Evolutionary conservation across 2,888 invertebrate genomes (phyloP).

Genomic region (Orgyia antiqua): DNA sequence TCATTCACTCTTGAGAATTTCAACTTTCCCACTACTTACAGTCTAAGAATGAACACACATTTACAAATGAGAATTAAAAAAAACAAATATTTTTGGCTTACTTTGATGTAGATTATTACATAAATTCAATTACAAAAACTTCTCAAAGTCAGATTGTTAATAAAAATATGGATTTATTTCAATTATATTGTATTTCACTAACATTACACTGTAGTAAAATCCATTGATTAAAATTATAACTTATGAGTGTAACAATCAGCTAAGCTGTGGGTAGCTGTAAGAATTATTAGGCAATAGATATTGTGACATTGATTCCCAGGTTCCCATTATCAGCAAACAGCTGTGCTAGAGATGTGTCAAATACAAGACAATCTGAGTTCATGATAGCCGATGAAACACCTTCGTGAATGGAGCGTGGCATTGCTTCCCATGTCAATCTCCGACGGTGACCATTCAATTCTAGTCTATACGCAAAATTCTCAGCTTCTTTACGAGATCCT

Average conservation of each 20-base stretch:
- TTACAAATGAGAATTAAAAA: conserved; percentile 51
- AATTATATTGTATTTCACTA: conserved; percentile 17
- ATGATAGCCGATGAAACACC: conserved; percentile 98
- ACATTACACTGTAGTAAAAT: conserved; percentile 13
- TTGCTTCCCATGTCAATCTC: conserved; percentile 98
- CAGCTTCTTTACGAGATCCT: conserved; percentile 98
- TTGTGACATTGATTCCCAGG: conserved; percentile 99
- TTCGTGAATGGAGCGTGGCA: conserved; percentile 98
- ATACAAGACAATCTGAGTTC: conserved; percentile 98
- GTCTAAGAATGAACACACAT: conserved; percentile 69
- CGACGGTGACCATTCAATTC: conserved; percentile 97
- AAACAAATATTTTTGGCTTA: conserved; percentile 64
- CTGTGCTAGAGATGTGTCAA: conserved; percentile 98
- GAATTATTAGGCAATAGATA: conserved; percentile 49
- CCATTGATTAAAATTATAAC: conserved; percentile 41
- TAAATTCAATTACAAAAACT: conserved; percentile 34
- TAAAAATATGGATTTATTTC: conserved; percentile 31
- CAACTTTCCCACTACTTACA: conserved; percentile 55
- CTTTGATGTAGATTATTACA: conserved; percentile 47
- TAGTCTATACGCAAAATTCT: conserved; percentile 98
- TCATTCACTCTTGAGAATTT: conserved; percentile 42
- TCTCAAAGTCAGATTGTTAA: conserved; percentile 37
- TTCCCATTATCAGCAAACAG: conserved; percentile 99
- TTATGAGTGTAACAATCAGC: too few species aligned
- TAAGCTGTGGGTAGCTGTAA: too few species aligned